Percentiles rank a stretch among this genome's conserved stretches.
Evolutionary conservation across 2,113 vertebrate genomes (phyloP).

Genomic region (Malurus melanocephalus): DNA sequence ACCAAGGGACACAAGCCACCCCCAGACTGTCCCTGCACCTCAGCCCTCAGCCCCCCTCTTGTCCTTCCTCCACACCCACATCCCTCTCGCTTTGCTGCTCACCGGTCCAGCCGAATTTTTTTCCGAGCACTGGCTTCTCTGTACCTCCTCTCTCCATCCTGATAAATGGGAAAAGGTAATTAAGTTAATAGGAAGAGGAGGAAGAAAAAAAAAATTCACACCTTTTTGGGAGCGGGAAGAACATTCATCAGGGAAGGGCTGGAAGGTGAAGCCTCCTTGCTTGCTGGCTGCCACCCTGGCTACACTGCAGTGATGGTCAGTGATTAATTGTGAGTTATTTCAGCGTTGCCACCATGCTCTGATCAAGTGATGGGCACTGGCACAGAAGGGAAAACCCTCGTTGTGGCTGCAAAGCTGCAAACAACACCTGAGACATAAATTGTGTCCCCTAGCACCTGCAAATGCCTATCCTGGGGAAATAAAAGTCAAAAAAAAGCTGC

Average conservation of each 20-base stretch:
- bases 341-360: accelerated
- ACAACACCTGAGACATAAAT: background rate
- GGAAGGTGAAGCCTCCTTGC: background rate
- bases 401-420: background rate
- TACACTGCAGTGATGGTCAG: background rate
- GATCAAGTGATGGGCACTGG: background rate
- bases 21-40: background rate
- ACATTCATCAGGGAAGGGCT: background rate
- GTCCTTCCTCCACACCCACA: background rate
- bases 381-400: background rate
- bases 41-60: accelerated
- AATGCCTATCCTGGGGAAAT: background rate
- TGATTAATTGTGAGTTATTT: background rate
- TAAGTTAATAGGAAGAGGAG: background rate
- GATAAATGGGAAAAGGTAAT: background rate
- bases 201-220: accelerated
- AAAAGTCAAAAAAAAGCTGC: background rate
- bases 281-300: accelerated
- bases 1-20: background rate
- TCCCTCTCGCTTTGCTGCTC: background rate
- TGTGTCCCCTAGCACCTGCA: background rate
- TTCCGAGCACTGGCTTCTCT: conserved; percentile 89
- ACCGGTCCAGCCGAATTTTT: conserved; percentile 93
- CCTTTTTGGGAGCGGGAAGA: background rate
- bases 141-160: conserved; percentile 92